Percentiles rank a stretch among this genome's conserved stretches.
phyloP scores from a whole-genome alignment of 2,113 vertebrate genomes.

The Raja brachyura region DNA sequence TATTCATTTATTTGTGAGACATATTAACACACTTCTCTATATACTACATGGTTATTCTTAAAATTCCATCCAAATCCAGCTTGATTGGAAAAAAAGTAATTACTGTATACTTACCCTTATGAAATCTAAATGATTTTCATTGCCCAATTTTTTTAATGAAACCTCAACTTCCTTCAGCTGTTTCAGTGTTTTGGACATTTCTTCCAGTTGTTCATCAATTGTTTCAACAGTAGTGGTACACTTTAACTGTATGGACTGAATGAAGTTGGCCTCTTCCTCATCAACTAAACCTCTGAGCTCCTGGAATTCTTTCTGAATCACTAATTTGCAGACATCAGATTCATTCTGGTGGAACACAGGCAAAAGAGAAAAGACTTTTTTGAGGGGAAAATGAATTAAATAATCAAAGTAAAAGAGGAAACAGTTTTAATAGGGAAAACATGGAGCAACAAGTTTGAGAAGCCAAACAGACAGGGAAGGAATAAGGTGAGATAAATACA shows the following conservation, averaged over 20 bases:
- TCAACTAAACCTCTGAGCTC: slow-evolving; percentile 67
- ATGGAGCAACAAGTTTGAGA: background rate
- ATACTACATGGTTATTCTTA: background rate
- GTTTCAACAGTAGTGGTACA: slow-evolving; percentile 57
- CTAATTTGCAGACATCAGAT: slow-evolving; percentile 71
- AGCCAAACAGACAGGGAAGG: background rate
- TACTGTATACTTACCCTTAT: slow-evolving; percentile 51
- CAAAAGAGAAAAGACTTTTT: background rate
- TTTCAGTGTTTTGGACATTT: slow-evolving; percentile 52
- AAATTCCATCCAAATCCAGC: background rate
- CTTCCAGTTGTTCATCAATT: slow-evolving; percentile 65
- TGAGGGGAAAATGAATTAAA: background rate
- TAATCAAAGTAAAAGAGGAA: background rate
- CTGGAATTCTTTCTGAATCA: slow-evolving; percentile 71
- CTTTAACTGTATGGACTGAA: slow-evolving; percentile 58
- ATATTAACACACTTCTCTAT: background rate
- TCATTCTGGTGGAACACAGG: slow-evolving; percentile 56
- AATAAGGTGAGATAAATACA: background rate
- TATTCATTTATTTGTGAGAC: background rate
- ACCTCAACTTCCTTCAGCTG: slow-evolving; percentile 56
- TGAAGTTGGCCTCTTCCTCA: slow-evolving; percentile 66
- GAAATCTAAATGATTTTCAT: slow-evolving; percentile 62
- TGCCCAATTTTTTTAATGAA: slow-evolving; percentile 57
- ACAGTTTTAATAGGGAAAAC: background rate
- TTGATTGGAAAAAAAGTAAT: background rate